These are phyloP conservation scores for Salvator merianae DNA, from an alignment of 2,113 vertebrate genomes.

Conservation along the genomic window DNA sequence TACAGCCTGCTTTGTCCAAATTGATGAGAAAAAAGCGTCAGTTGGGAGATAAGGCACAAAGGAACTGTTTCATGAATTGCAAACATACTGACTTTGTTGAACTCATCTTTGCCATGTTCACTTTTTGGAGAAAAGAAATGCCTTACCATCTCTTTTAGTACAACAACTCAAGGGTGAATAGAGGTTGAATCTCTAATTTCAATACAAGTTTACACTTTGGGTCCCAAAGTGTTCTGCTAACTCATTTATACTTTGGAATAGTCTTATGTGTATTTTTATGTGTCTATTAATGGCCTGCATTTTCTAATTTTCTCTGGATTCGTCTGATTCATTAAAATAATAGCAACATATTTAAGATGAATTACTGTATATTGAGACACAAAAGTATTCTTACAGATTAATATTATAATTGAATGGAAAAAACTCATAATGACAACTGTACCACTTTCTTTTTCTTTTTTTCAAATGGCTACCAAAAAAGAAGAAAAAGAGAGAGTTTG, in stretches of 20 bases:
- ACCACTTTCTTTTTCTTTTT: no score
- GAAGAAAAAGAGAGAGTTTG: no score
- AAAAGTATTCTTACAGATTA: slow-evolving; percentile 14
- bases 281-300: slow-evolving; percentile 9
- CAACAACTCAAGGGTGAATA: slow-evolving; percentile 13
- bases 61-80: slow-evolving; percentile 37
- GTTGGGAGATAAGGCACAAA: slow-evolving; percentile 43
- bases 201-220: slow-evolving; percentile 1
- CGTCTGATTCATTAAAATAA: slow-evolving; percentile 39
- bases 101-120: slow-evolving; percentile 39
- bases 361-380: background rate
- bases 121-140: slow-evolving; percentile 44
- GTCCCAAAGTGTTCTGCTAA: slow-evolving; percentile 27
- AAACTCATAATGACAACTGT: background rate
- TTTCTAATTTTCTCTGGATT: slow-evolving; percentile 32
- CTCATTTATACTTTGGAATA: slow-evolving; percentile 37
- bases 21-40: slow-evolving; percentile 56
- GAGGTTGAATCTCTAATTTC: slow-evolving; percentile 26
- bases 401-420: slow-evolving; percentile 14
- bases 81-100: slow-evolving; percentile 26
- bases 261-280: background rate
- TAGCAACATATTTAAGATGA: slow-evolving; percentile 20
- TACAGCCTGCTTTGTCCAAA: slow-evolving; percentile 44
- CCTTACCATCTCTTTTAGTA: slow-evolving; percentile 41
- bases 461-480: no score